A percentile compares a stretch with the other conserved stretches of the same genome.
Conservation (phyloP, 2,113 vertebrate species). For the Machaerirhynchus nigripectus region DNA sequence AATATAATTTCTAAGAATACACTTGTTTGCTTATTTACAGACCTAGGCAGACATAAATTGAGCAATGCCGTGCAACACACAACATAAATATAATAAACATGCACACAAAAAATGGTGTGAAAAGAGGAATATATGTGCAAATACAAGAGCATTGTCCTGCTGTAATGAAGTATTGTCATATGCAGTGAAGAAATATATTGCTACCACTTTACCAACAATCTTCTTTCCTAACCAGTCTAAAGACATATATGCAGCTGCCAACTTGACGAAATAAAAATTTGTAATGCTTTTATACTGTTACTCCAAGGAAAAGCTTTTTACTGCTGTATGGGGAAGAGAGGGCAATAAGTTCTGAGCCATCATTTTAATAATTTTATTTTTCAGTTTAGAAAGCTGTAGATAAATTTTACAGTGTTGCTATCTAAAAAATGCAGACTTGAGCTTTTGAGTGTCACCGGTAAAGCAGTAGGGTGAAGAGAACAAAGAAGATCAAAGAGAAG, state of each 20-base stretch:
- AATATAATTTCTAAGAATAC: background rate
- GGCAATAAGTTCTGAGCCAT: background rate
- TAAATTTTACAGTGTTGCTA: background rate
- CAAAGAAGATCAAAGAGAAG: slow-evolving; percentile 28
- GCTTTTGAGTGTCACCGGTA: background rate
- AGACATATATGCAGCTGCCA: background rate
- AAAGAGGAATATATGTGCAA: background rate
- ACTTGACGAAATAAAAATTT: background rate
- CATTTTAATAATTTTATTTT: slow-evolving; percentile 17
- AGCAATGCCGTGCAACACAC: background rate
- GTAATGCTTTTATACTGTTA: slow-evolving; percentile 7
- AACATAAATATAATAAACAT: background rate
- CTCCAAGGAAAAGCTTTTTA: background rate
- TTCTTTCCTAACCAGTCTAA: background rate
- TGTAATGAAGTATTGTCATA: background rate
- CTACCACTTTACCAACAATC: background rate
- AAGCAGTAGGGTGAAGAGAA: slow-evolving; percentile 10
- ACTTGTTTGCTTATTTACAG: background rate
- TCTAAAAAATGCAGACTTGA: slow-evolving; percentile 14
- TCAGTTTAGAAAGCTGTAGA: background rate
- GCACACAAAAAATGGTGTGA: background rate
- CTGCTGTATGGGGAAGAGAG: background rate
- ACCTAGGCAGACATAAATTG: background rate
- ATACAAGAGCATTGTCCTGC: background rate
- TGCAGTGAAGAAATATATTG: background rate